phyloP scores from a whole-genome alignment of 2,113 vertebrate genomes.

The Anolis carolinensis region DNA sequence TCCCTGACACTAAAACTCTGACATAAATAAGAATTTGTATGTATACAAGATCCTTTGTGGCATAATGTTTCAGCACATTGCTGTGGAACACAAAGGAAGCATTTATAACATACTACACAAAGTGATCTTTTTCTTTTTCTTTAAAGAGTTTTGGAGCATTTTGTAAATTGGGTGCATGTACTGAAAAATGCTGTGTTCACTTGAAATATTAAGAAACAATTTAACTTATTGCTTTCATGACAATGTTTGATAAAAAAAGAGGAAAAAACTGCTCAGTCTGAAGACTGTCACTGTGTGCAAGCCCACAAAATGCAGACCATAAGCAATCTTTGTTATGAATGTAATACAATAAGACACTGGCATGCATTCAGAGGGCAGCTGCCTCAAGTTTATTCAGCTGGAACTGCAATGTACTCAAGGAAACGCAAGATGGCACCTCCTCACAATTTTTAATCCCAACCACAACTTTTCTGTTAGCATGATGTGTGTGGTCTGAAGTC shows the following conservation, averaged over 20 bases:
- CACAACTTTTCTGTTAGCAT: accelerated
- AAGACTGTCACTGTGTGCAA: not conserved
- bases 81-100: slow-evolving; percentile 8
- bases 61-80: not conserved
- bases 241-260: not conserved
- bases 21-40: not conserved
- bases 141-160: not conserved
- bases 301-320: slow-evolving; percentile 20
- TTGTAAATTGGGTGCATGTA: not conserved
- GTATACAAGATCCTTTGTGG: not conserved
- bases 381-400: not conserved
- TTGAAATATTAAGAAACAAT: not conserved
- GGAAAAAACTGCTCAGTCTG: not conserved
- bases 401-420: not conserved
- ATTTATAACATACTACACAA: not conserved
- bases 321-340: slow-evolving; percentile 28
- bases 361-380: slow-evolving; percentile 11
- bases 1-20: not conserved
- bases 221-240: not conserved
- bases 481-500: slow-evolving; percentile 20
- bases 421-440: slow-evolving; percentile 56
- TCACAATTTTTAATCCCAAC: slow-evolving; percentile 13
- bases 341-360: slow-evolving; percentile 4
- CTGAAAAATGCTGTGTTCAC: not conserved
- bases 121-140: not conserved